These are phyloP conservation scores for Geotrypetes seraphini DNA, from an alignment of 2,797 vertebrate species.

Conservation along the genomic window DNA sequence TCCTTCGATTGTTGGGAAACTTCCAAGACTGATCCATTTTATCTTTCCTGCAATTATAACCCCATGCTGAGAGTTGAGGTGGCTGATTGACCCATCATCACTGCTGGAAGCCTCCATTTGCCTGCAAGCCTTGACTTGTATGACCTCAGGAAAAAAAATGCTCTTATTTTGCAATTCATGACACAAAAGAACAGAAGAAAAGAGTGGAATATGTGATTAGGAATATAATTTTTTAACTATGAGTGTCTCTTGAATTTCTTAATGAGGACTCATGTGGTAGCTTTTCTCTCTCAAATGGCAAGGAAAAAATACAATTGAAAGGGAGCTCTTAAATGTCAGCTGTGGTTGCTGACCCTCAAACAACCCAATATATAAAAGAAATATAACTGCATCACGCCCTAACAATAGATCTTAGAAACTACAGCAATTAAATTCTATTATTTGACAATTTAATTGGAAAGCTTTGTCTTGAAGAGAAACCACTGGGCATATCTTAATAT, in stretches of 20 bases:
- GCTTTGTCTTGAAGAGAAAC: no score
- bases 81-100: conserved; percentile 42
- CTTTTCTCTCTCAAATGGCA: neutral
- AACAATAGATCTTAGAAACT: no score
- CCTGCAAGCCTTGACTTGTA: conserved; percentile 33
- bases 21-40: conserved; percentile 29
- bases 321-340: neutral
- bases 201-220: conserved; percentile 26
- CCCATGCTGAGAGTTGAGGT: conserved; percentile 38
- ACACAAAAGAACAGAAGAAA: conserved; percentile 25
- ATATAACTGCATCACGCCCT: no score
- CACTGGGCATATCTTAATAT: no score
- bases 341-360: neutral
- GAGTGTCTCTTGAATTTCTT: conserved; percentile 15
- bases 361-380: neutral
- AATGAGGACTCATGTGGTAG: conserved; percentile 4
- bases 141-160: conserved; percentile 34
- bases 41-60: conserved; percentile 27
- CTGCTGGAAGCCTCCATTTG: conserved; percentile 39
- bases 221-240: conserved; percentile 23
- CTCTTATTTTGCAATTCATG: conserved; percentile 44
- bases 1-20: conserved; percentile 55
- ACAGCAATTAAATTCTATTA: no score
- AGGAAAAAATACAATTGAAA: neutral
- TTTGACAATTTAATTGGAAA: no score